A percentile compares a stretch with the other conserved stretches of the same genome.
phyloP scores from a whole-genome alignment of 2,113 vertebrate genomes.

The Brachyhypopomus occidentalis region DNA sequence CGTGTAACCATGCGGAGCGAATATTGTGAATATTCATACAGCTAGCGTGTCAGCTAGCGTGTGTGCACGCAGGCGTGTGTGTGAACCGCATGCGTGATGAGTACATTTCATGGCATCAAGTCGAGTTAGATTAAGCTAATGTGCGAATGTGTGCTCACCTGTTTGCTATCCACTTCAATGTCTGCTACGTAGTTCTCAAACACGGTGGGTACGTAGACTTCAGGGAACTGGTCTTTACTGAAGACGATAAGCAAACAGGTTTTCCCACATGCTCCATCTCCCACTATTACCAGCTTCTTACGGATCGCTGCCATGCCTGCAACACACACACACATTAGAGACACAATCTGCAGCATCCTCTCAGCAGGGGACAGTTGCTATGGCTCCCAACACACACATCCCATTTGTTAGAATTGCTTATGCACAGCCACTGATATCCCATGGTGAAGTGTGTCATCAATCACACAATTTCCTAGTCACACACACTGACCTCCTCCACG shows the following conservation, averaged over 20 bases:
- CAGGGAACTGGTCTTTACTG: slow-evolving; percentile 99
- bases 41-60: background rate
- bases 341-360: slow-evolving; percentile 6
- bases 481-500: background rate
- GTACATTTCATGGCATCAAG: background rate
- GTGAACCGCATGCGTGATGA: no score
- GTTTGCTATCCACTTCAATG: slow-evolving; percentile 97
- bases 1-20: no score
- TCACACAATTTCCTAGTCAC: background rate
- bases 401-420: background rate
- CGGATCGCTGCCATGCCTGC: slow-evolving; percentile 97
- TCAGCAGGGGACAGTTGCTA: slow-evolving; percentile 1
- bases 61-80: no score
- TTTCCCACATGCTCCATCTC: slow-evolving; percentile 98
- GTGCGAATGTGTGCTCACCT: slow-evolving; percentile 74
- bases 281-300: slow-evolving; percentile 99
- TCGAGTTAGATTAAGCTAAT: slow-evolving; percentile 17
- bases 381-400: background rate
- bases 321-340: slow-evolving; percentile 17
- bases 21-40: background rate
- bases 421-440: background rate
- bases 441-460: no score
- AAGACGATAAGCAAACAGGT: slow-evolving; percentile 98
- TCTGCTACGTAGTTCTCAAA: slow-evolving; percentile 99
- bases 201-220: slow-evolving; percentile 97